These are phyloP conservation scores for Phorcus lineatus DNA, from an alignment of 2,888 invertebrate genomes.

Conservation along the genomic window DNA sequence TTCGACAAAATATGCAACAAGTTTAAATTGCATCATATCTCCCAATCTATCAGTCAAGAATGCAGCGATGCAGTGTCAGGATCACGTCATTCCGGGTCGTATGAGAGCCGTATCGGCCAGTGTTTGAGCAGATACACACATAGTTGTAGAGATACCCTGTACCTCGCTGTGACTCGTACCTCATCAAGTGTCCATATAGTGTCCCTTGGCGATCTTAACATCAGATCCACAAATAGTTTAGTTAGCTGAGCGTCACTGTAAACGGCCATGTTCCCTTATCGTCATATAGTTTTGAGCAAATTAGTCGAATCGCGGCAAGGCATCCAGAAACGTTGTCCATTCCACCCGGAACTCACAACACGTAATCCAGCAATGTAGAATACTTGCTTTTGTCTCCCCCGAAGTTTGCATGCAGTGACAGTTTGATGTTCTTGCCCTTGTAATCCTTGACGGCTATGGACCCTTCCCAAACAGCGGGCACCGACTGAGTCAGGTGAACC, in stretches of 20 bases:
- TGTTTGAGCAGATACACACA: no score
- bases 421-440: slow-evolving; percentile 61
- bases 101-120: no score
- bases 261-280: no score
- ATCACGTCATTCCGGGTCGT: no score
- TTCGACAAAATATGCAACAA: no score
- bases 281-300: background rate
- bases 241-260: no score
- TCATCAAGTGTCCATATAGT: no score
- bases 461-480: slow-evolving; percentile 65
- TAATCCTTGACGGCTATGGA: slow-evolving; percentile 58
- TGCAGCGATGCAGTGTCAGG: no score
- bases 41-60: no score
- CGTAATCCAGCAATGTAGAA: slow-evolving; percentile 72
- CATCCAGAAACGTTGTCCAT: background rate
- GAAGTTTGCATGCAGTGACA: slow-evolving; percentile 72
- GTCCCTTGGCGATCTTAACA: no score
- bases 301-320: background rate
- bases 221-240: no score
- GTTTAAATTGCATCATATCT: no score
- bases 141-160: background rate
- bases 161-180: background rate
- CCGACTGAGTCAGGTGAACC: slow-evolving; percentile 70
- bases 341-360: slow-evolving; percentile 40
- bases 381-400: slow-evolving; percentile 71